Evolutionary conservation across 2,888 invertebrate species (phyloP).

Genomic region (Eumerus sabulonum): DNA sequence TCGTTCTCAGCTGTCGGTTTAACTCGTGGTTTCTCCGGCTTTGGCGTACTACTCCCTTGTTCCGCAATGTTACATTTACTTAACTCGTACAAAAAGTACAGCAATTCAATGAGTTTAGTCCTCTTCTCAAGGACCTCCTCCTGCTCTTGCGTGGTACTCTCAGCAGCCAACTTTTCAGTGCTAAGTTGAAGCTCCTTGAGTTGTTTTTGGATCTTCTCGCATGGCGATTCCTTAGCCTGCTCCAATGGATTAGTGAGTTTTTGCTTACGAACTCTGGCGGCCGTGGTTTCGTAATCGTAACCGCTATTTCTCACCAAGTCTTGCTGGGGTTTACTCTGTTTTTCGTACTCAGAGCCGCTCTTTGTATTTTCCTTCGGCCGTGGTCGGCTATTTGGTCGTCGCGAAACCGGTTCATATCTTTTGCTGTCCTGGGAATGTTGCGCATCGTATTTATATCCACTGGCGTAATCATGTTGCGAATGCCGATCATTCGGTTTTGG

Average conservation of each 20-base stretch:
- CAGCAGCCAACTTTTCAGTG: constrained; percentile 8
- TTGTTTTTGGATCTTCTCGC: constrained; percentile 44
- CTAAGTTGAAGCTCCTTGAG: constrained; percentile 37
- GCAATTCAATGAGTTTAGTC: constrained; percentile 72
- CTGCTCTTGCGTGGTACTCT: not conserved
- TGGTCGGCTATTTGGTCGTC: constrained; percentile 13
- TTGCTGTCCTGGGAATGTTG: not conserved
- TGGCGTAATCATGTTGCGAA: not conserved
- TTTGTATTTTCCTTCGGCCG: constrained; percentile 31
- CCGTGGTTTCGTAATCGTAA: not conserved
- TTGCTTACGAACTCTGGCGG: constrained; percentile 26
- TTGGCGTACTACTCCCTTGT: not conserved
- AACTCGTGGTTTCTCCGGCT: not conserved
- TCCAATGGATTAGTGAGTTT: constrained; percentile 12
- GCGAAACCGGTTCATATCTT: not conserved
- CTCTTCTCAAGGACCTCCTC: constrained; percentile 52
- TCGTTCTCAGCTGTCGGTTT: not conserved
- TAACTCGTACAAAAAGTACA: constrained; percentile 73
- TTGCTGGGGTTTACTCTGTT: constrained; percentile 8
- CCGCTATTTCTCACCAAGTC: not conserved
- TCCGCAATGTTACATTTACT: constrained; percentile 50
- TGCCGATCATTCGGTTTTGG: not conserved
- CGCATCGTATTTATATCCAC: constrained; percentile 14
- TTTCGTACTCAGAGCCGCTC: constrained; percentile 28
- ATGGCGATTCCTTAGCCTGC: constrained; percentile 9